A percentile compares a stretch with the other conserved stretches of the same genome.
phyloP scores from a whole-genome alignment of 92 coral and sea anemone genomes.

The Phymanthus crucifer region DNA sequence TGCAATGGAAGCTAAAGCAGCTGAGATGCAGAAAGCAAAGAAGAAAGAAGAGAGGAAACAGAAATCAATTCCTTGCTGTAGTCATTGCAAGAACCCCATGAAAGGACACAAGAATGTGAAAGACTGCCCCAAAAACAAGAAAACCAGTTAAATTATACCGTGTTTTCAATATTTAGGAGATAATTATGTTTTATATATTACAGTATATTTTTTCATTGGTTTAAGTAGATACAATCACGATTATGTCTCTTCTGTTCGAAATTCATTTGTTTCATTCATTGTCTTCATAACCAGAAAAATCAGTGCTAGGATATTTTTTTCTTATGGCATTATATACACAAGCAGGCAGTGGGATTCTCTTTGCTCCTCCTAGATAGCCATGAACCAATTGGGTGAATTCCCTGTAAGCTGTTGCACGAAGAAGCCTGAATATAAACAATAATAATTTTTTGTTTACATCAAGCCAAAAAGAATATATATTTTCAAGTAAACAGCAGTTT shows the following conservation, averaged over 20 bases:
- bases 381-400: constrained; percentile 18
- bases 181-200: too few species aligned
- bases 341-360: constrained; percentile 26
- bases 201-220: neutral
- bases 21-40: too few species aligned
- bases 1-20: neutral
- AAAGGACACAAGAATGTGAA: neutral
- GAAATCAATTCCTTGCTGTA: neutral
- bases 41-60: neutral
- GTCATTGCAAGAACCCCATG: neutral
- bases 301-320: neutral
- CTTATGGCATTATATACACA: constrained; percentile 19
- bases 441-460: too few species aligned
- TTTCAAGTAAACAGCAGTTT: too few species aligned
- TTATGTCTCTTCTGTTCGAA: neutral
- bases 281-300: constrained; percentile 11
- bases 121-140: neutral
- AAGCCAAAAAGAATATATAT: too few species aligned
- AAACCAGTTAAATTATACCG: neutral
- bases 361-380: constrained; percentile 3
- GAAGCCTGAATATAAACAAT: constrained; percentile 1
- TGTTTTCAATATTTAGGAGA: neutral
- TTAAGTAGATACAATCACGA: neutral
- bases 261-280: neutral
- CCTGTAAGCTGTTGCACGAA: constrained; percentile 13